phyloP scores from a whole-genome alignment of 2,888 invertebrate species.

The Rhamphomyia laevipes region DNA sequence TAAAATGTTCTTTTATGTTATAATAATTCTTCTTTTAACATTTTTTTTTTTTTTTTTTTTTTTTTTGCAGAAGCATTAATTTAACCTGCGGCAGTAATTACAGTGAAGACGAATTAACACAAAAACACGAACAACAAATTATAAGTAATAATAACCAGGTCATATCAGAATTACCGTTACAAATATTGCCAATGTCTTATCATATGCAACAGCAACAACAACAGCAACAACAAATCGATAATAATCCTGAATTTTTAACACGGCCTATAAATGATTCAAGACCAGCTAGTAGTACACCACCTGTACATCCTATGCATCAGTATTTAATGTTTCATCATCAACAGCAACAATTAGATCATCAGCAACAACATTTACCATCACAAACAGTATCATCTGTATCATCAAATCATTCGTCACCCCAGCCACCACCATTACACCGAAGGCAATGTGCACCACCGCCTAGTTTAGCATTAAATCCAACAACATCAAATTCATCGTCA shows the following conservation, averaged over 20 bases:
- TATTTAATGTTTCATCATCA: slow-evolving; percentile 8
- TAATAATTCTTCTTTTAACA: no score
- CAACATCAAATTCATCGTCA: slow-evolving; percentile 21
- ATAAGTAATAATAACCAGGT: no score
- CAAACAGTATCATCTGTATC: slow-evolving; percentile 21
- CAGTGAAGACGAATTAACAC: no score
- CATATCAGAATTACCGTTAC: no score
- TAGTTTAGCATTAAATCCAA: slow-evolving; percentile 30
- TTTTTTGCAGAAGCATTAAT: no score
- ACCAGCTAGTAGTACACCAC: neutral
- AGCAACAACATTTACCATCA: slow-evolving; percentile 8
- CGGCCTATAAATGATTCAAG: neutral
- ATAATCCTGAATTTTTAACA: neutral
- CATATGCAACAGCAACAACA: no score
- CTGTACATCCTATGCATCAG: no score
- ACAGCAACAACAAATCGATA: slow-evolving; percentile 10
- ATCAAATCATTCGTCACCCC: slow-evolving; percentile 6
- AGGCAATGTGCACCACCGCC: slow-evolving; percentile 35
- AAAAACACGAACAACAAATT: no score
- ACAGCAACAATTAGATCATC: slow-evolving; percentile 15
- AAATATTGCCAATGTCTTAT: no score
- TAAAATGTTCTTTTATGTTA: no score
- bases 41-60: no score
- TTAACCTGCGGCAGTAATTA: no score
- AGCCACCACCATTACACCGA: slow-evolving; percentile 29